Conservation (phyloP, 2,797 vertebrate species). For the Chromis chromis region DNA sequence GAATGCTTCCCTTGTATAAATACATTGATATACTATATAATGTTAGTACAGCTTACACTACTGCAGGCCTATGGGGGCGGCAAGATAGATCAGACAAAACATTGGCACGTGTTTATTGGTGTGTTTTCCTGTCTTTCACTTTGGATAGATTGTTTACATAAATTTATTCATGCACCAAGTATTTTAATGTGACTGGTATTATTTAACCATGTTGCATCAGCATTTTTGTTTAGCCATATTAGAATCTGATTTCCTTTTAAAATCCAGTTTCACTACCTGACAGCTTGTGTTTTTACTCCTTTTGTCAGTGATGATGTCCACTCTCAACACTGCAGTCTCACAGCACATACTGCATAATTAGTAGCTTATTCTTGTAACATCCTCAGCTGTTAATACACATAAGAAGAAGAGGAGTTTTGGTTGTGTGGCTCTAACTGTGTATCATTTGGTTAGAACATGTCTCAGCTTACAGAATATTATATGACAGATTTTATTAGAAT, state of each 20-base stretch:
- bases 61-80: background rate
- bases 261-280: too few relatives aligned
- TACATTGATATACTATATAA: background rate
- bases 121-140: background rate
- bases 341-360: background rate
- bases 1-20: background rate
- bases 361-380: background rate
- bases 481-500: too few relatives aligned
- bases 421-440: too few relatives aligned
- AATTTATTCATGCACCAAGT: background rate
- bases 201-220: background rate
- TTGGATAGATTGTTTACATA: background rate
- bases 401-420: too few relatives aligned
- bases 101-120: background rate
- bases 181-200: background rate
- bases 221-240: too few relatives aligned
- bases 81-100: background rate
- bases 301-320: too few relatives aligned
- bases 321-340: background rate
- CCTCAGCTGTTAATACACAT: too few relatives aligned
- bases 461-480: background rate
- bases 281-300: background rate
- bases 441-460: too few relatives aligned
- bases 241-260: too few relatives aligned
- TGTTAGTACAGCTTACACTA: background rate